These are phyloP conservation scores for Pangasius sanitwongsei DNA, from an alignment of 2,797 vertebrate genomes.

Conservation along the genomic window DNA sequence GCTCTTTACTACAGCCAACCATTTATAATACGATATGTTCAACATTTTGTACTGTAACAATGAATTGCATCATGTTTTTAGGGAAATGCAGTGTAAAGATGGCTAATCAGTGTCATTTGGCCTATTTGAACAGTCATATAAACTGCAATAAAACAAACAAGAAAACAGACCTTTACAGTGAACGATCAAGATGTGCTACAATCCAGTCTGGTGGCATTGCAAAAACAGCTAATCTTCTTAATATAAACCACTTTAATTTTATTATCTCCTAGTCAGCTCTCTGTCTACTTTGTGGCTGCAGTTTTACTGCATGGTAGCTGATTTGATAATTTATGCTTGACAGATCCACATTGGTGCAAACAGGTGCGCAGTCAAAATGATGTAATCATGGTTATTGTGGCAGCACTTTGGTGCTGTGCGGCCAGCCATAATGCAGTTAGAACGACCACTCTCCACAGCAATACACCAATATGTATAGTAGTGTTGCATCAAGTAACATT, in stretches of 20 bases:
- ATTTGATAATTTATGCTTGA: background rate
- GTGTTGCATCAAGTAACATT: background rate
- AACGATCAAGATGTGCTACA: background rate
- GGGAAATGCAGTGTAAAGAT: background rate
- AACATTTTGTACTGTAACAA: background rate
- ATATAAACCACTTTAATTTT: background rate
- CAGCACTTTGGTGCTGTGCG: background rate
- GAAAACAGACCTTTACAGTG: background rate
- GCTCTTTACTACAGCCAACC: background rate
- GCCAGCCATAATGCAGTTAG: background rate
- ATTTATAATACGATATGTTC: background rate
- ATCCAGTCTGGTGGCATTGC: background rate
- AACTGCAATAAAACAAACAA: background rate
- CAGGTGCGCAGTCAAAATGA: slow-evolving; percentile 2
- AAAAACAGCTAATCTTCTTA: background rate
- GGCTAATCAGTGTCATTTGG: background rate
- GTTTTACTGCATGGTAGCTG: background rate
- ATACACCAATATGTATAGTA: background rate
- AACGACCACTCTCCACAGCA: background rate
- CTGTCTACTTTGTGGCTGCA: background rate
- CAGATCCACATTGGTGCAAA: slow-evolving; percentile 1
- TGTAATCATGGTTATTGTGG: background rate
- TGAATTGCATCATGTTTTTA: background rate
- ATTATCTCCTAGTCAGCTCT: background rate
- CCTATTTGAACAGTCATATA: background rate